Base-by-base conservation (phyloP, 2,888 invertebrate species). In the Sarcophaga subvicina region DNA sequence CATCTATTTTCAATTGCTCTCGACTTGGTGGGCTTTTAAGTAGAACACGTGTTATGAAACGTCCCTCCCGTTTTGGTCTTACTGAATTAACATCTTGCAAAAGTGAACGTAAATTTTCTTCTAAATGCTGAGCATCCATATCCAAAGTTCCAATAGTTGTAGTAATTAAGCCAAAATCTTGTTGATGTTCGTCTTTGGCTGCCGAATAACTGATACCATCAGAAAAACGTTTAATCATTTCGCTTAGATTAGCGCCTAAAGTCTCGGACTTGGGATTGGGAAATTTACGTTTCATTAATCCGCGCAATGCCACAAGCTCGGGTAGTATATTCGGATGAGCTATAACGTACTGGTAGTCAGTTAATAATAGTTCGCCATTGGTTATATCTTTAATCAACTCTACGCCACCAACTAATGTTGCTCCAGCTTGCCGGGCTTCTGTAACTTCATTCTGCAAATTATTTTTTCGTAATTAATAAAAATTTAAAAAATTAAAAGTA, bases 281-380 rank as follows among this genome's bases (percentile, higher is more conserved):
- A 93, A 97, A 97, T 90, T 95, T 95, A 86, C 94, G 95, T 90
- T 96, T 97, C 94, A 98, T 94, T 67, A 98, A 91, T 2, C 98
- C 98, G 87, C 97, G 95, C 81, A 98, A 94, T 0, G 95, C 94
- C 2, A 97, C 95, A 60, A 98, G 91, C 76, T 98, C 98, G 0
- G 97, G 95, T 72, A 97, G 92, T 86, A 98, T 96, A 91, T 96
- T 96, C 0, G 97, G 96, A 94, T 98, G 97, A 0, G 97, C 96
- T 17, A 98, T 94, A 10, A 97, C 91, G 90, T 95, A 96, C 90
- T 97, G 95, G 91, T 96, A 98, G 88, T 98, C 97, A 5, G 94
- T 93, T 2, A 96, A 90, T 80, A 94, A 94, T 4, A 97, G 91
- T 88, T 95, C 94, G n/a, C 97, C 97, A 90, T 94, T 95, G 94